A percentile compares a stretch with the other conserved stretches of the same genome.
phyloP scores from a whole-genome alignment of 2,113 vertebrate genomes.

The Lipophrys pholis region DNA sequence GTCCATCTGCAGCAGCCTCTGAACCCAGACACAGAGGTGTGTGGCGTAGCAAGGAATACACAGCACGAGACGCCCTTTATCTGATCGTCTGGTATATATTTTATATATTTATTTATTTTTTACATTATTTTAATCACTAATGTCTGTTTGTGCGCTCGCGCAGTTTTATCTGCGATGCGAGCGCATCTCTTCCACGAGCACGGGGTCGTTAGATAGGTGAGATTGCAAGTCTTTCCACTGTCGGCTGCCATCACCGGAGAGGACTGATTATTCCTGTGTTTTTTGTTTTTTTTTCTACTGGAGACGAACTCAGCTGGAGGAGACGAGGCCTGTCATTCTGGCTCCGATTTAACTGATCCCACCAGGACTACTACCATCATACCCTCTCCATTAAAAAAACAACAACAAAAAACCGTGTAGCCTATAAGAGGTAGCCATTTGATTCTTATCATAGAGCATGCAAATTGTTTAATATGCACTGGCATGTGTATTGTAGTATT shows the following conservation, averaged over 20 bases:
- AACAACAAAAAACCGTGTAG: conserved; percentile 4
- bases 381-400: conserved; percentile 22
- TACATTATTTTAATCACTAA: too few species aligned
- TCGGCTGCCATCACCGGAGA: conserved; percentile 28
- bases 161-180: conserved; percentile 48
- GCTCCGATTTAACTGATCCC: conserved; percentile 29
- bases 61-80: too few species aligned
- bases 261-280: background rate
- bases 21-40: background rate
- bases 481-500: conserved; percentile 2
- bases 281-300: background rate
- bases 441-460: conserved; percentile 32
- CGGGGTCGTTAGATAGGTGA: conserved; percentile 55
- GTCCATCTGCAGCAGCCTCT: conserved; percentile 74
- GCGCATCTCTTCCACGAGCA: conserved; percentile 30
- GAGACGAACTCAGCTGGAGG: conserved; percentile 15
- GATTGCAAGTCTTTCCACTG: conserved; percentile 15
- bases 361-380: background rate
- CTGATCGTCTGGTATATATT: background rate
- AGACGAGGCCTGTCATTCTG: conserved; percentile 41
- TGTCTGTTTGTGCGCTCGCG: conserved; percentile 12
- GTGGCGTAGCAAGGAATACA: too few species aligned
- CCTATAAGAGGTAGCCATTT: conserved; percentile 45
- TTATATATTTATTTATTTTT: background rate
- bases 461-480: conserved; percentile 42